A percentile compares a stretch with the other conserved stretches of the same genome.
phyloP scores from a whole-genome alignment of 2,888 invertebrate species.

The Tineola bisselliella region DNA sequence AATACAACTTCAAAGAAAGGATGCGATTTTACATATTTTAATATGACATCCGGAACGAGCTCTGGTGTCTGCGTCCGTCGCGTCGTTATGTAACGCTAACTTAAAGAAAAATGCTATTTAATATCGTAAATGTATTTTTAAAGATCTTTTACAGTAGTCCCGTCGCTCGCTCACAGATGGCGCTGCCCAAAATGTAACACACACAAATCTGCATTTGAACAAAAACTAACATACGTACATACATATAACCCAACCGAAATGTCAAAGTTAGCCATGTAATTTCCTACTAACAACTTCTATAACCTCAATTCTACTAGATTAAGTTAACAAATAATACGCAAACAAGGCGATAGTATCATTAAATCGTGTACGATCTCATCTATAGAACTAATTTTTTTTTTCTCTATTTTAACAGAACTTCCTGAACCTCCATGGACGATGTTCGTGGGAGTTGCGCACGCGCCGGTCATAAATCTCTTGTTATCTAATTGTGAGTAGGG shows the following conservation, averaged over 20 bases:
- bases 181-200: too few species aligned
- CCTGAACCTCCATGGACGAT: background rate
- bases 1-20: slow-evolving; percentile 1
- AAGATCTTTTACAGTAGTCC: too few species aligned
- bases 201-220: too few species aligned
- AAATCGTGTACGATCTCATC: background rate
- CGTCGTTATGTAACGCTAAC: too few species aligned
- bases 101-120: too few species aligned
- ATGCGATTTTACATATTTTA: background rate
- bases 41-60: background rate
- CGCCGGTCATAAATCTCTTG: slow-evolving; percentile 33
- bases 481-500: slow-evolving; percentile 34
- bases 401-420: background rate
- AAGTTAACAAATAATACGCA: background rate
- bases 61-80: background rate
- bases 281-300: too few species aligned
- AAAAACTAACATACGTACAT: too few species aligned
- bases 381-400: background rate
- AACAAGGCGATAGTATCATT: background rate
- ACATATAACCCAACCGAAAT: too few species aligned
- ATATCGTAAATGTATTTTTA: too few species aligned
- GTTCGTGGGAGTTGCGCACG: slow-evolving; percentile 16
- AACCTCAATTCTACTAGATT: too few species aligned
- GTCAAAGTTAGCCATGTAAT: too few species aligned
- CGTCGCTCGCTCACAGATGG: too few species aligned